Evolutionary conservation across 2,113 vertebrate genomes (phyloP).

Genomic region (Chaetodon trifascialis): DNA sequence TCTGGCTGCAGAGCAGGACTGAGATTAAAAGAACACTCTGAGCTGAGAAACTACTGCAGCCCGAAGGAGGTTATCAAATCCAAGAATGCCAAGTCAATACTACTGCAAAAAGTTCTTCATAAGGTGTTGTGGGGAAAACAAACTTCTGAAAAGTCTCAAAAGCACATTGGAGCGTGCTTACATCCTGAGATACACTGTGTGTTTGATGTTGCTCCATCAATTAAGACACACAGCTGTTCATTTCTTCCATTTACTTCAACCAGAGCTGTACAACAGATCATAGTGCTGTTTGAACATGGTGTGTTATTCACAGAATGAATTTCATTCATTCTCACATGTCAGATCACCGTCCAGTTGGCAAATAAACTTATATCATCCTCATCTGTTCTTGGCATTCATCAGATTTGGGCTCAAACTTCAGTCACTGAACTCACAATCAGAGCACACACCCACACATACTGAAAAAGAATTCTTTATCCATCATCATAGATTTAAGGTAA

Average conservation of each 20-base stretch:
- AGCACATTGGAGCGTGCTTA: neutral
- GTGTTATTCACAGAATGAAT: neutral
- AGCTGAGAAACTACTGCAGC: constrained; percentile 3
- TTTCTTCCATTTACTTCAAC: constrained; percentile 17
- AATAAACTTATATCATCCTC: neutral
- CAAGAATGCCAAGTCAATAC: constrained; percentile 11
- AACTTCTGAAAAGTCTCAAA: constrained; percentile 20
- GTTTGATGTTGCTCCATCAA: constrained; percentile 25
- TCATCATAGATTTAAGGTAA: neutral
- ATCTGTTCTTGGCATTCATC: neutral
- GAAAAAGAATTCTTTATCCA: neutral
- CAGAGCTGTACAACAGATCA: constrained; percentile 3
- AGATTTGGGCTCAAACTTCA: neutral
- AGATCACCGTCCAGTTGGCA: constrained; percentile 11
- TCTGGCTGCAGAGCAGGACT: constrained; percentile 12
- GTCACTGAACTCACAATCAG: neutral
- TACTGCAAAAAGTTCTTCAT: constrained; percentile 3
- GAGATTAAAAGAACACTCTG: neutral
- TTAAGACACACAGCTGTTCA: constrained; percentile 29
- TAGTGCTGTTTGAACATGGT: constrained; percentile 10
- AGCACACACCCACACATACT: neutral
- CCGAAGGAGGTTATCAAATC: constrained; percentile 22
- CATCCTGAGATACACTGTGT: neutral
- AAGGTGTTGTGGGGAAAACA: constrained; percentile 6
- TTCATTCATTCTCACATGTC: neutral